Percentiles rank a stretch among this genome's conserved stretches.
Conservation (phyloP, 2,113 vertebrate genomes). For the Tinamus guttatus region DNA sequence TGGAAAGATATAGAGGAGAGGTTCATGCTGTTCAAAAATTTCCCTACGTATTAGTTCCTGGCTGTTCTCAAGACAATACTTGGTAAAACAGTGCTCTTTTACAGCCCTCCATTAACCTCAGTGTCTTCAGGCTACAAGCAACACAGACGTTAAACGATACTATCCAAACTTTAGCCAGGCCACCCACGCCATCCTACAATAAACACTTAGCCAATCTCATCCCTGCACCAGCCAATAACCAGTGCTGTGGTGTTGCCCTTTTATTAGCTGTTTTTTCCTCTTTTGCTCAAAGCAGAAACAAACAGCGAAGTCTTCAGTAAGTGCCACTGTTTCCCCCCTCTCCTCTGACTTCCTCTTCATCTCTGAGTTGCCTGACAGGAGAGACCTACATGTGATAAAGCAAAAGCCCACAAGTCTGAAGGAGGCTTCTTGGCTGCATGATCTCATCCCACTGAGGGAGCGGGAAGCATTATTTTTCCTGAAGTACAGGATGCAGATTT, state of each 20-base stretch:
- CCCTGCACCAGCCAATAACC: not conserved
- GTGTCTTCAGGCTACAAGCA: not conserved
- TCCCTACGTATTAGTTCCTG: not conserved
- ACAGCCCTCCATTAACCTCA: not conserved
- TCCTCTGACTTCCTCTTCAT: conserved; percentile 69
- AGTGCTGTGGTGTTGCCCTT: not conserved
- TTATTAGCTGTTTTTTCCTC: conserved; percentile 76
- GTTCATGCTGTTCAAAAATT: conserved; percentile 21
- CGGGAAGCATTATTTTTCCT: conserved; percentile 74
- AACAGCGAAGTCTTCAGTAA: conserved; percentile 65
- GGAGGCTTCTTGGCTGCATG: conserved; percentile 71
- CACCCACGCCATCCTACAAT: not conserved
- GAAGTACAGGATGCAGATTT: conserved; percentile 77
- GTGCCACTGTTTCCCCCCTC: conserved; percentile 74
- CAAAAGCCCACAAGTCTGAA: conserved; percentile 15
- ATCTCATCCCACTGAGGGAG: conserved; percentile 50
- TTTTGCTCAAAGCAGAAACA: conserved; percentile 66
- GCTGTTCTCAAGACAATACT: not conserved
- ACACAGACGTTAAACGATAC: not conserved
- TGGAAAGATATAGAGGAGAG: conserved; percentile 2
- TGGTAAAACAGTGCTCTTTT: not conserved
- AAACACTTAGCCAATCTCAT: not conserved
- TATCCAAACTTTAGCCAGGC: not conserved
- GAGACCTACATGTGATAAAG: conserved; percentile 42
- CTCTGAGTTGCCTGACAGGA: conserved; percentile 63